Evolutionary conservation across 1,140 invertebrate genomes (phyloP), one percentile per base, ranked within the genome.

Genomic region (Drosophila sturtevanti): DNA sequence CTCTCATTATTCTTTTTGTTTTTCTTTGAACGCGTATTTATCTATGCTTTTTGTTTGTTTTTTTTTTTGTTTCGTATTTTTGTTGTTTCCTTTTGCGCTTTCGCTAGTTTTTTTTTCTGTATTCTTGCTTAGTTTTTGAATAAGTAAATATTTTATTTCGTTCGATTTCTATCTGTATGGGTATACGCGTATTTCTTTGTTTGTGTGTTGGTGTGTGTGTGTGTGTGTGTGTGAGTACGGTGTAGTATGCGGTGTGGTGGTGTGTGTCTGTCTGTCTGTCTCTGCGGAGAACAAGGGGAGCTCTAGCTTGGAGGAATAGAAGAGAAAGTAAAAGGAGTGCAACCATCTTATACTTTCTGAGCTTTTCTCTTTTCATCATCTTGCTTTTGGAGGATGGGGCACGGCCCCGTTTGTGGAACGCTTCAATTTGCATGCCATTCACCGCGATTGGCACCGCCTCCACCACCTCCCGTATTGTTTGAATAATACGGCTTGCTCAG

Each of bases 151-250:
- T 81, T 91, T 76, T 80, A 93, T 91, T 92, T 92, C 92, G 92
- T 63, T 90, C 84, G 51, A 91, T 90, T 77, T 92, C 92, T 77
- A 93, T 93, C 91, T 92, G 92, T 48, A 18, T 48, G 10, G 18
- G 11, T 48, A 21, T 48, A 16, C 52, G 14, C 38, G 37, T 54
- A 12, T 61, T 21, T 62, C 5, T 56, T 41, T 64, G 14, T 75
- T 38, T 70, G 63, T 67, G 9, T 72, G 41, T 61, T 22, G 58
- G 21, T 34, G 6, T 31, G 12, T 54, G 7, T 61, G 4, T 52
- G 38, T 61, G 31, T 22, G 44, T 58, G 24, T 14, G 10, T 51
- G 52, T 35, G 31, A 38, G 18, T 3, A 14, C 14, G 12, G 37
- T 38, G 37, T 38, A 31, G 37, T 34, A 27, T 35, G 37, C 56